Evolutionary conservation across 1,140 invertebrate species (phyloP).

Genomic region (Brevipalpus yothersi): DNA sequence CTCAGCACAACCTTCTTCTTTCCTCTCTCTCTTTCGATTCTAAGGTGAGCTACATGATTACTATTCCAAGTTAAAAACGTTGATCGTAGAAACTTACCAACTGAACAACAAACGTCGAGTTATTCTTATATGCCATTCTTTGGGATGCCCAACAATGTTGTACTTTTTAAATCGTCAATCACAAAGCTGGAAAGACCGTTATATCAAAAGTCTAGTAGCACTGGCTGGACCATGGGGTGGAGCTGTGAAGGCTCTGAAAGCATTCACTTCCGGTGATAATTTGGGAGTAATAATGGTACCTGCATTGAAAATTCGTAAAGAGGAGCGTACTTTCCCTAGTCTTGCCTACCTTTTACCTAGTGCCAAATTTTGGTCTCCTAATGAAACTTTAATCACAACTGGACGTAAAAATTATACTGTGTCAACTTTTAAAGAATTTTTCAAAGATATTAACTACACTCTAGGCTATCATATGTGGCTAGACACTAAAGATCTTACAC

Average conservation of each 20-base stretch:
- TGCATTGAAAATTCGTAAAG: constrained; percentile 42
- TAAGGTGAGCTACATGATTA: constrained; percentile 67
- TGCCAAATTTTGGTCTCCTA: constrained; percentile 50
- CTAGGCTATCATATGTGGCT: constrained; percentile 73
- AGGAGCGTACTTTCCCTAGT: constrained; percentile 81
- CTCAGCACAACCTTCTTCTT: not conserved
- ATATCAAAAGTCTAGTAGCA: constrained; percentile 51
- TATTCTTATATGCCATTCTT: constrained; percentile 71
- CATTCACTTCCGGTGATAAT: constrained; percentile 81
- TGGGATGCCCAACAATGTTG: constrained; percentile 71
- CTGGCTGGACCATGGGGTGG: constrained; percentile 76
- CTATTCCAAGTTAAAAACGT: constrained; percentile 40
- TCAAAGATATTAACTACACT: constrained; percentile 47
- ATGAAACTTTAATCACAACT: constrained; percentile 49
- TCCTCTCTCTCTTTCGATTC: not conserved
- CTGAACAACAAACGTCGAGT: constrained; percentile 48
- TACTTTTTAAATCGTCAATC: constrained; percentile 57
- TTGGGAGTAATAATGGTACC: constrained; percentile 61
- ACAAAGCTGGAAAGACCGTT: constrained; percentile 73
- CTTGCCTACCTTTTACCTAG: constrained; percentile 79
- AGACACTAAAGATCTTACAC: constrained; percentile 47
- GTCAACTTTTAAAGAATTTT: constrained; percentile 53
- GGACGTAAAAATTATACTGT: constrained; percentile 57
- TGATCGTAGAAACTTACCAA: constrained; percentile 63
- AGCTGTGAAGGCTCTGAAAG: constrained; percentile 70